A percentile compares a stretch with the other conserved stretches of the same genome.
These are phyloP conservation scores for Acipenser ruthenus DNA, from an alignment of 2,797 vertebrate species.

Conservation along the genomic window DNA sequence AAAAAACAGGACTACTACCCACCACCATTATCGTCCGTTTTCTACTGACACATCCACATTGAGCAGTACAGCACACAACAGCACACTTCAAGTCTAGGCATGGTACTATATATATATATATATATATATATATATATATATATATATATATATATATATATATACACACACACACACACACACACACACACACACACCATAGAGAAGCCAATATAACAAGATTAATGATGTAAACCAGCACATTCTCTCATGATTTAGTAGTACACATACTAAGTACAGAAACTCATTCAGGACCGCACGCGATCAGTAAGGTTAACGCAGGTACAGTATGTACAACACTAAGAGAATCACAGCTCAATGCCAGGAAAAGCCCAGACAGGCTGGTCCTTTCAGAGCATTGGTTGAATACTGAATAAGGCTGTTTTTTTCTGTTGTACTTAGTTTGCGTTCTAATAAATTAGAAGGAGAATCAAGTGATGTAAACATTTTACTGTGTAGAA, in stretches of 20 bases:
- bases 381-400: conserved; percentile 29
- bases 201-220: conserved; percentile 41
- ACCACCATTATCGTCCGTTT: conserved; percentile 37
- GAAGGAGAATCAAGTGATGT: conserved; percentile 67
- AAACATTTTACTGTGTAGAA: conserved; percentile 68
- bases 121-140: no score
- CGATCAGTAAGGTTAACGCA: conserved; percentile 19
- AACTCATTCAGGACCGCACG: conserved; percentile 44
- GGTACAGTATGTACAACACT: conserved; percentile 50
- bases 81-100: conserved; percentile 61
- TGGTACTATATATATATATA: conserved; percentile 57
- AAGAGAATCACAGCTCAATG: conserved; percentile 21
- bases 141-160: no score
- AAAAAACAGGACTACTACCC: conserved; percentile 42
- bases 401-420: conserved; percentile 58
- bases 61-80: conserved; percentile 27
- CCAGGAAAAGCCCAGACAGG: conserved; percentile 27
- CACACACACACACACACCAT: conserved; percentile 61
- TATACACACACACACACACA: conserved; percentile 58
- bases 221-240: conserved; percentile 71
- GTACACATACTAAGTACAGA: conserved; percentile 66
- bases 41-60: conserved; percentile 31
- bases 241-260: conserved; percentile 66
- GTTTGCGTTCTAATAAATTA: conserved; percentile 64
- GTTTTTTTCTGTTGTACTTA: conserved; percentile 52